Base-by-base conservation (phyloP, 2,797 vertebrate genomes). In the Somateria mollissima region DNA sequence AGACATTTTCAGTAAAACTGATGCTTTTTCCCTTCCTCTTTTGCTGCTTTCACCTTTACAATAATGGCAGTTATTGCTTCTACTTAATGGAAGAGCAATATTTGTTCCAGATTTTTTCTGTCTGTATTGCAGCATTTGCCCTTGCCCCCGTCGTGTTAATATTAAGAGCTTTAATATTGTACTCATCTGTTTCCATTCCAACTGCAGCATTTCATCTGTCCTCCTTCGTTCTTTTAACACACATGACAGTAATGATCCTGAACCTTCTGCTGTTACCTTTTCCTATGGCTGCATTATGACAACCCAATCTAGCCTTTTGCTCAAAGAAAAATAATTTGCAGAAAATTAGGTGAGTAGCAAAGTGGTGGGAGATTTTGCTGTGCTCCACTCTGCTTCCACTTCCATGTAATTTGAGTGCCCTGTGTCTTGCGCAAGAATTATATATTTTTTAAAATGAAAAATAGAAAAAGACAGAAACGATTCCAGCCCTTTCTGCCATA, bases 81-180 rank as follows among this genome's bases (percentile, higher is more conserved):
- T 67, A 9, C 61, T 88, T 53, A 32, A 51, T 45, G 7, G 28
- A 84, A 39, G 4, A 61, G 4, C 16, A 75, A 24, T 47, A 72
- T 51, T 47, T 65, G 6, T 62, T 82, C 4, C 8, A 30, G 5
- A 18, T 45, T 57, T 47, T 57, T 28, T 51, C 15, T 64, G 62
- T 36, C 24, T n/a, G 53, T 13, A 34, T 51, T 56, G 39, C 11
- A 79, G 10, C 15, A 37, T 47, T 54, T 76, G 6, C 10, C 66
- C 18, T 70, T 89, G 4, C 8, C 17, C 3, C 8, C 51, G 18
- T 49, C 0, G 0, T n/a, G 6, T 11, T 67, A 79, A 64, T 9
- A 36, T 5, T 45, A 47, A 2, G 6, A 39, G 11, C 2, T 67
- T 77, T 70, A 51, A n/a, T 51, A 34, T 24, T 37, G 8, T 49